Evolutionary conservation across 2,797 vertebrate species (phyloP), one percentile per base, ranked within the genome.

Genomic region (Manis pentadactyla): DNA sequence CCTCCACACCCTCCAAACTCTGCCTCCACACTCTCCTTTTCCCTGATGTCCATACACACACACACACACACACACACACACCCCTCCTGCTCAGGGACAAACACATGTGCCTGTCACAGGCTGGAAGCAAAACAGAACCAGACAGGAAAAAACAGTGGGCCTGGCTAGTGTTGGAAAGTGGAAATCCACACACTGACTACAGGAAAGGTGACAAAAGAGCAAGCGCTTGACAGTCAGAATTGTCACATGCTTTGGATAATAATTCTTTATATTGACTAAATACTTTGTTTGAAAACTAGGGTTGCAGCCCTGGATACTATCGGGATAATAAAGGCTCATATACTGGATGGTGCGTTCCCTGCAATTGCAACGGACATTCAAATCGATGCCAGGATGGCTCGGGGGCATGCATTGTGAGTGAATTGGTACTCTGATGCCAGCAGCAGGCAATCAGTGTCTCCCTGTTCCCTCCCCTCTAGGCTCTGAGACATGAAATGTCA

Each of bases 401-500:
- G 0, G 99, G 99, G 94, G 98, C 93, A 96, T 99, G 99, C 92
- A 98, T 99, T 98, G 99, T 99, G 98, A 99, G 99, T 99, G 98
- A 59, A 96, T 27, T 27, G 63, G 61, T 53, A n/a, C 25, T 19
- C 10, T 89, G n/a, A 25, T 61, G 29, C 53, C 90, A 61, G 88
- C 1, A 27, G 31, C 49, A 18, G 69, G 2, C 7, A 13, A 51
- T 57, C 37, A 78, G 1, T 25, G 82, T 77, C 87, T 89, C 29
- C 84, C 64, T 55, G 6, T 34, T 7, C 69, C 74, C 42, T 10
- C 0, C 4, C 37, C 4, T 4, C 42, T 34, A 1, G 89, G 81
- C 64, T 42, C 37, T 17, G 34, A 94, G n/a, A 88, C 2, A 0
- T 55, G 34, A 71, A 59, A 74, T 5, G 23, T 75, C 46, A 9